Percentiles rank a stretch among this genome's conserved stretches.
phyloP scores from a whole-genome alignment of 35 echinoderm and acorn worm species.

The Patiria miniata region DNA sequence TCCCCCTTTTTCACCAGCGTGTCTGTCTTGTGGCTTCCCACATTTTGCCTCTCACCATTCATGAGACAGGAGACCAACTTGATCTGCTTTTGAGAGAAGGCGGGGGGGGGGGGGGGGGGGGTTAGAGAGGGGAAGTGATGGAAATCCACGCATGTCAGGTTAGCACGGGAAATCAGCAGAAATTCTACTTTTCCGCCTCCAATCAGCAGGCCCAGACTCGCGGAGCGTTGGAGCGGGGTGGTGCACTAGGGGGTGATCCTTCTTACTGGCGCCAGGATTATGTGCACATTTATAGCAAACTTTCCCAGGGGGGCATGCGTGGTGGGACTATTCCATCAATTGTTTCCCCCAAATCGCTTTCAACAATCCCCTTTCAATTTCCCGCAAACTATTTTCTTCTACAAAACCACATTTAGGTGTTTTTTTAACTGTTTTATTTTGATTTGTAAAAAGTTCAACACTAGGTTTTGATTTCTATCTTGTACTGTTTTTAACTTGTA shows the following conservation, averaged over 20 bases:
- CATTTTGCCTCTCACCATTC: background rate
- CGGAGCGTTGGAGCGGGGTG: background rate
- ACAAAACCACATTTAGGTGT: conserved; percentile 5
- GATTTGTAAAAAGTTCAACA: background rate
- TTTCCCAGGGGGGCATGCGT: background rate
- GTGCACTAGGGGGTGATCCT: background rate
- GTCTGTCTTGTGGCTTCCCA: background rate
- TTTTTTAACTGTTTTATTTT: background rate
- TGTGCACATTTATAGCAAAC: background rate
- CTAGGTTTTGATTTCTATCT: too few relatives aligned
- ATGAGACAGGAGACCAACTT: background rate
- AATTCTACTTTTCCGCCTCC: conserved; percentile 21
- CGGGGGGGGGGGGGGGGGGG: too few relatives aligned
- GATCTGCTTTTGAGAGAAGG: background rate
- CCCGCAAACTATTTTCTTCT: background rate
- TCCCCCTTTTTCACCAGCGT: background rate
- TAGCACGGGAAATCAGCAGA: background rate
- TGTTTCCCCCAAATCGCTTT: conserved; percentile 2
- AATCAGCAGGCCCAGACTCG: background rate
- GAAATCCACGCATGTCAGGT: conserved; percentile 11
- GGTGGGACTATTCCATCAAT: conserved; percentile 7
- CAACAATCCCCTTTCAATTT: conserved; percentile 17
- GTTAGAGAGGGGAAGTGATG: background rate
- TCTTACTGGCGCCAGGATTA: conserved; percentile 18
- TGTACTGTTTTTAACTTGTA: too few relatives aligned